These are phyloP conservation scores for Rhinogobio ventralis DNA, from an alignment of 2,797 vertebrate species.

Conservation along the genomic window DNA sequence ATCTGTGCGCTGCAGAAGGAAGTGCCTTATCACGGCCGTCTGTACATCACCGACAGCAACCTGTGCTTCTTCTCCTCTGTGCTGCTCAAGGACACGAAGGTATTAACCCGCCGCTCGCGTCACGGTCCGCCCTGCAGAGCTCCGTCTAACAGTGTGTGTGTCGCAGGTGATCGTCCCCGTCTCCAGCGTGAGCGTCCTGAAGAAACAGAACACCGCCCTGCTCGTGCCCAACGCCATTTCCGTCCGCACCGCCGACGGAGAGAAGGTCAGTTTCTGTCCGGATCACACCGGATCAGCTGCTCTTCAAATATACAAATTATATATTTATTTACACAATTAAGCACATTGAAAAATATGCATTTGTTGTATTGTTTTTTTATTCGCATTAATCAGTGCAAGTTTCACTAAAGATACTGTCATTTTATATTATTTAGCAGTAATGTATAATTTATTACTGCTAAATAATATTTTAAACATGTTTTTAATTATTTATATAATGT, in stretches of 20 bases:
- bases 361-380: no score
- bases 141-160: not conserved
- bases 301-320: no score
- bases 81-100: slow-evolving; percentile 87
- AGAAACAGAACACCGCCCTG: slow-evolving; percentile 88
- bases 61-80: slow-evolving; percentile 87
- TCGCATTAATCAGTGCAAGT: no score
- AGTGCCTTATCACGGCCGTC: slow-evolving; percentile 85
- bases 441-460: no score
- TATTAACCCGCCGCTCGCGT: slow-evolving; percentile 49
- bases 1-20: slow-evolving; percentile 89
- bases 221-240: slow-evolving; percentile 89
- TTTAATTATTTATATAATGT: no score
- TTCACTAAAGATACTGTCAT: no score
- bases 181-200: slow-evolving; percentile 75
- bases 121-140: not conserved
- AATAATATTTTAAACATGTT: no score
- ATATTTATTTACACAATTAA: no score
- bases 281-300: no score
- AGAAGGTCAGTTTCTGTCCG: slow-evolving; percentile 80
- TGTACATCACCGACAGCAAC: slow-evolving; percentile 81
- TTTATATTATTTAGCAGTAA: no score
- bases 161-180: slow-evolving; percentile 81
- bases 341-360: no score
- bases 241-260: slow-evolving; percentile 79